Conservation (phyloP, 2,113 vertebrate genomes). For the Hemiscyllium ocellatum region DNA sequence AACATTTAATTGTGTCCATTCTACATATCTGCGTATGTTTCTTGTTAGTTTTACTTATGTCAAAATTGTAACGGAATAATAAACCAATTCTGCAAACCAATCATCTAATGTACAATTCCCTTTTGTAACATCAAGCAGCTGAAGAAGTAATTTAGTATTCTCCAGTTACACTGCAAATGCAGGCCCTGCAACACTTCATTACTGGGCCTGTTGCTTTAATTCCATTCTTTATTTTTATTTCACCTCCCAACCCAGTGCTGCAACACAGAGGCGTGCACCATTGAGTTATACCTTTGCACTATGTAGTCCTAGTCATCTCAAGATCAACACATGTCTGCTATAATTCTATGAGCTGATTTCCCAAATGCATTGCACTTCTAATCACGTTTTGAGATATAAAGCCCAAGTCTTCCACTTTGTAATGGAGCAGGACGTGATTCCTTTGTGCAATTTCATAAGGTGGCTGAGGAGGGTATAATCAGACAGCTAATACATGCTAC, state of each 20-base stretch:
- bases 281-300: constrained; percentile 16
- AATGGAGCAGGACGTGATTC: not conserved
- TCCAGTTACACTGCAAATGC: not conserved
- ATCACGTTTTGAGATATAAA: constrained; percentile 10
- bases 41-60: not conserved
- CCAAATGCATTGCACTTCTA: not conserved
- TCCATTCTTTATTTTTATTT: not conserved
- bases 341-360: constrained; percentile 13
- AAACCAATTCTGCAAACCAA: not conserved
- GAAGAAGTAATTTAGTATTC: not conserved
- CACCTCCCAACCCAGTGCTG: not conserved
- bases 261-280: not conserved
- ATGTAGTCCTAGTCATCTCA: not conserved
- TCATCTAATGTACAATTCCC: not conserved
- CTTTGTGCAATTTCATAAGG: not conserved
- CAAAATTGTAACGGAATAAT: not conserved
- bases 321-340: not conserved
- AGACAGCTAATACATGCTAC: not conserved
- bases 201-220: not conserved
- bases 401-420: not conserved
- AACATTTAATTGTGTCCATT: not conserved
- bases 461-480: not conserved
- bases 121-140: not conserved
- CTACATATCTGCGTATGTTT: not conserved
- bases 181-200: not conserved